Base-by-base conservation (phyloP, 2,888 invertebrate species). In the Macropis europaea region DNA sequence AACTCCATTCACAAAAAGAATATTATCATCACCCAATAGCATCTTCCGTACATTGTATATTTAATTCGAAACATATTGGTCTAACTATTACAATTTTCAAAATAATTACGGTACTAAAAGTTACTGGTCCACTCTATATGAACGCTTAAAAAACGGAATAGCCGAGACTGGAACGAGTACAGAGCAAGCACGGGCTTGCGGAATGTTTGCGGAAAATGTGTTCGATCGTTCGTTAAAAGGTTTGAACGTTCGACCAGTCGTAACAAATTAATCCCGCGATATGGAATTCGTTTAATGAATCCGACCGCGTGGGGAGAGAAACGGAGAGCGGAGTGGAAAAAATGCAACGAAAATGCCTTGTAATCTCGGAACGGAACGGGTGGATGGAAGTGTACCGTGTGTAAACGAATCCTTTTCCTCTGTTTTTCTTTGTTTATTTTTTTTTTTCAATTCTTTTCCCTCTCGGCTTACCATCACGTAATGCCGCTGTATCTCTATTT, bases 401-500 rank as follows among this genome's bases (percentile, higher is more conserved):
- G 60, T 64, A 73, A 70, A 62, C 43, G 53, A 43, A 59, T 59
- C 59, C 32, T 52, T 32, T 24, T 45, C 34, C 38, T 28, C 11
- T 47, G 48, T 53, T 53, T 32, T 52, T 36, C 42, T 56, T 43
- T 68, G 57, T 59, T 54, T 48, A 50, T 71, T 52, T 67, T n/a
- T 24, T 9, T 19, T 0, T 7, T n/a, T 43, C 47, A 40, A 26
- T 57, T 54, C 56, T 54, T 11, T 26, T 19, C 28, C 34, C 52
- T 32, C 50, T n/a, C 77, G 82, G 83, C 83, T 94, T 91, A 95
- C 95, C 95, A 96, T 95, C 85, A 95, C 95, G 91, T 95, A 96
- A 92, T 96, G 95, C 91, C 96, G 93, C 91, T 96, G 96, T 93
- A 96, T 95, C 92, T 96, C 95, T 87, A 95, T 96, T 92, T 96